These are phyloP conservation scores for Unio delphinus DNA, from an alignment of 2,888 invertebrate species.

Conservation along the genomic window DNA sequence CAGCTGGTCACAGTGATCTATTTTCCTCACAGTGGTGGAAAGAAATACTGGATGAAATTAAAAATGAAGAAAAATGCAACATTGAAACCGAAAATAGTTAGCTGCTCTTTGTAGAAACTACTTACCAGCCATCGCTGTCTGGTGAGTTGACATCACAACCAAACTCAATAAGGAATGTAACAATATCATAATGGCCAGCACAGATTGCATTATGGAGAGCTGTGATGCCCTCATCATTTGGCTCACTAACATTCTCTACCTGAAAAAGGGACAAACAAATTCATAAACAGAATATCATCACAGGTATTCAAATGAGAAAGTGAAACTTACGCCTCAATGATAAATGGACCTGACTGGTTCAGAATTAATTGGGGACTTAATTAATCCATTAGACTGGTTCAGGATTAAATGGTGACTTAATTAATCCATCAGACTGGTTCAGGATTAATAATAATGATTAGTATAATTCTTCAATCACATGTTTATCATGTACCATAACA, in stretches of 20 bases:
- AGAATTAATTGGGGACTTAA: not conserved
- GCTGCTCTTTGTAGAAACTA: conserved; percentile 10
- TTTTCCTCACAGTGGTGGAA: too few relatives aligned
- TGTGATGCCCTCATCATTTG: conserved; percentile 99
- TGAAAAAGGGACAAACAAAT: conserved; percentile 66
- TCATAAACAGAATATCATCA: not conserved
- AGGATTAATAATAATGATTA: too few relatives aligned
- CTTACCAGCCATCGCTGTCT: conserved; percentile 95
- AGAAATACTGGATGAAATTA: too few relatives aligned
- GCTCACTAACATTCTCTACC: conserved; percentile 95
- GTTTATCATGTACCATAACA: too few relatives aligned
- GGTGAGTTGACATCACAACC: conserved; percentile 99
- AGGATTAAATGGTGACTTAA: too few relatives aligned
- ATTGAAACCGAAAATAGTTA: too few relatives aligned
- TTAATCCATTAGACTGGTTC: too few relatives aligned
- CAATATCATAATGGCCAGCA: conserved; percentile 98
- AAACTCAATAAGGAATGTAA: conserved; percentile 95
- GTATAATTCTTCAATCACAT: too few relatives aligned
- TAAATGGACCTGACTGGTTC: not conserved
- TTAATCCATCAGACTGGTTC: too few relatives aligned
- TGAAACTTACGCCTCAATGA: not conserved
- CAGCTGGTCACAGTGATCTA: too few relatives aligned
- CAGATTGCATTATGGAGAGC: conserved; percentile 99
- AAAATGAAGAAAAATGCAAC: too few relatives aligned
- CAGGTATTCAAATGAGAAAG: not conserved